A percentile compares a stretch with the other conserved stretches of the same genome.
Conservation (phyloP, 1,140 invertebrate species). For the Trichonephila inaurata region DNA sequence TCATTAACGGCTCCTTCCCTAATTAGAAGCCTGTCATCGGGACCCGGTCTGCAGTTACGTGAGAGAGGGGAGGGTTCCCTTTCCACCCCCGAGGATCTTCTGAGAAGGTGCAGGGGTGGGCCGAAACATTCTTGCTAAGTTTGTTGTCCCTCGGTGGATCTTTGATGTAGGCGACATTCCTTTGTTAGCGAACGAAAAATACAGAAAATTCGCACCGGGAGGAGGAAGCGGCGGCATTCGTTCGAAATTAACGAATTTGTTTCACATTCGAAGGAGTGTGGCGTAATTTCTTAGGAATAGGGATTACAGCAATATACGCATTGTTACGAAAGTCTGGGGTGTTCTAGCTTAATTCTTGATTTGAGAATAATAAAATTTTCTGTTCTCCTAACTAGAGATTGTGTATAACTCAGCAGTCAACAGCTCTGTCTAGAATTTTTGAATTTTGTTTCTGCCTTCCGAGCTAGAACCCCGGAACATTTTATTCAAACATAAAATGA, state of each 20-base stretch:
- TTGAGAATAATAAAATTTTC: too few relatives aligned
- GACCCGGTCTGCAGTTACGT: background rate
- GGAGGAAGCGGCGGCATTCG: background rate
- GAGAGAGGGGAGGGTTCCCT: background rate
- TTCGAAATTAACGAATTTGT: background rate
- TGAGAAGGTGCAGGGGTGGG: background rate
- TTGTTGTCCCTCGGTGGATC: slow-evolving; percentile 34
- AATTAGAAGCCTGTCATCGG: slow-evolving; percentile 38
- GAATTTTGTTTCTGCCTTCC: too few relatives aligned
- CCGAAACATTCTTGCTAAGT: slow-evolving; percentile 7
- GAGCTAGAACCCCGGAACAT: too few relatives aligned
- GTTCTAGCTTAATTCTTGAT: too few relatives aligned
- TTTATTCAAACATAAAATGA: too few relatives aligned
- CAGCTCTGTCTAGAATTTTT: too few relatives aligned
- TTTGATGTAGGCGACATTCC: slow-evolving; percentile 37
- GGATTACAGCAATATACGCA: too few relatives aligned
- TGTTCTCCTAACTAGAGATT: too few relatives aligned
- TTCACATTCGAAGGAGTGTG: background rate
- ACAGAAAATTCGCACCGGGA: background rate
- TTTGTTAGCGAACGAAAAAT: background rate
- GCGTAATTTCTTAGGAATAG: too few relatives aligned
- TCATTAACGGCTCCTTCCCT: slow-evolving; percentile 37
- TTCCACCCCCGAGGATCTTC: background rate
- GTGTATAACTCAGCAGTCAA: too few relatives aligned
- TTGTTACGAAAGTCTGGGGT: too few relatives aligned